These are phyloP conservation scores for Bombus huntii DNA, from an alignment of 1,140 invertebrate genomes.

Conservation along the genomic window DNA sequence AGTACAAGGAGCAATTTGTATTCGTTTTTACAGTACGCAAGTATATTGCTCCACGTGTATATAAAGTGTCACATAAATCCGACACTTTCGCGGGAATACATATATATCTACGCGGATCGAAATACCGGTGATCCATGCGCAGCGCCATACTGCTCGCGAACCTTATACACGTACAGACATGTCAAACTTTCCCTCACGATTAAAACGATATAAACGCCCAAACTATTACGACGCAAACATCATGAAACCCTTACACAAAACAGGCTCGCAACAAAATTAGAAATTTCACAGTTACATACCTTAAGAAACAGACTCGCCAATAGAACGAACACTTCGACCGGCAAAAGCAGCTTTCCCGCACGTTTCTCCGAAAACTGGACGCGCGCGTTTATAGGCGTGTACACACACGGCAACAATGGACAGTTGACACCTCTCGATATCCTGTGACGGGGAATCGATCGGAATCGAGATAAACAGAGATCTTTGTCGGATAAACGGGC, in stretches of 20 bases:
- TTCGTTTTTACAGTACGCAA: neutral
- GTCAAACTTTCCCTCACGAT: neutral
- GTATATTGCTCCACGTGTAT: neutral
- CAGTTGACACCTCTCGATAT: conserved; percentile 5
- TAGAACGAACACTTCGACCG: conserved; percentile 10
- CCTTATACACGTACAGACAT: neutral
- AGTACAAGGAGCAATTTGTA: neutral
- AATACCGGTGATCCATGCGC: conserved; percentile 17
- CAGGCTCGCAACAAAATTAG: neutral
- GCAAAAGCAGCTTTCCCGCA: conserved; percentile 4
- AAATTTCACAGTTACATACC: conserved; percentile 4
- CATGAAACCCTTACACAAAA: neutral
- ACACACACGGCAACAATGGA: conserved; percentile 13
- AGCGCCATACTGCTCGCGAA: neutral
- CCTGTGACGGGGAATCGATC: neutral
- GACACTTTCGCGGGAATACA: neutral
- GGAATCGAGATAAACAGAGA: conserved; percentile 28
- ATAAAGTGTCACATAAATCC: conserved; percentile 20
- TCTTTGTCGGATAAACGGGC: neutral
- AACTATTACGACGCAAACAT: neutral
- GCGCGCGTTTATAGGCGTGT: conserved; percentile 4
- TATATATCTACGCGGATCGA: neutral
- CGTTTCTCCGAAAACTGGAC: neutral
- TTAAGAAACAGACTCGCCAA: conserved; percentile 1
- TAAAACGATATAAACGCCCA: neutral